phyloP scores from a whole-genome alignment of 2,113 vertebrate genomes.

The Protobothrops flavoviridis region DNA sequence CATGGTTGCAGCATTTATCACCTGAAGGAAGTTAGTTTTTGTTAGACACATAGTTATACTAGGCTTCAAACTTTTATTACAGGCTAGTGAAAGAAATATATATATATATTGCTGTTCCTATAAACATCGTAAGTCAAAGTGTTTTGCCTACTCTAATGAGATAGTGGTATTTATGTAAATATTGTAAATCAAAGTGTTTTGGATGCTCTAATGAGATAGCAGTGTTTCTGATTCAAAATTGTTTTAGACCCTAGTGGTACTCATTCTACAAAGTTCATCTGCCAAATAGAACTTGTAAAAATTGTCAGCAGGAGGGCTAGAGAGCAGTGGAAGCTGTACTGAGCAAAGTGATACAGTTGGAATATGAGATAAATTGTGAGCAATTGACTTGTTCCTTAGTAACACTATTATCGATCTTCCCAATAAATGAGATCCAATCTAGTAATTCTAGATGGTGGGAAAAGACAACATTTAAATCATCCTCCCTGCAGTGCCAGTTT shows the following conservation, averaged over 20 bases:
- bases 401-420: not conserved
- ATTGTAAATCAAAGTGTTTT: not conserved
- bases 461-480: conserved; percentile 15
- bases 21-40: not conserved
- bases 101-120: not conserved
- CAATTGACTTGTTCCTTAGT: not conserved
- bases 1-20: conserved; percentile 4
- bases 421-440: conserved; percentile 10
- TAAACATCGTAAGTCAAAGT: not conserved
- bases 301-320: not conserved
- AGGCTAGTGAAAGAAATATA: not conserved
- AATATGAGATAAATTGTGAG: not conserved
- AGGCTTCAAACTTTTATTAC: not conserved
- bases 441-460: not conserved
- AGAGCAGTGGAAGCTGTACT: not conserved
- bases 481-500: not conserved
- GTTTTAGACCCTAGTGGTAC: not conserved
- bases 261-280: not conserved
- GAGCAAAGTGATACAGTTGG: not conserved
- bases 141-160: not conserved
- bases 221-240: not conserved
- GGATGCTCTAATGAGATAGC: not conserved
- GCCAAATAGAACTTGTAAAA: not conserved
- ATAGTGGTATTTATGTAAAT: not conserved
- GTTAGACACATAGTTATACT: not conserved